Base-by-base conservation (phyloP, 2,888 invertebrate genomes). In the Bellardia bayeri region DNA sequence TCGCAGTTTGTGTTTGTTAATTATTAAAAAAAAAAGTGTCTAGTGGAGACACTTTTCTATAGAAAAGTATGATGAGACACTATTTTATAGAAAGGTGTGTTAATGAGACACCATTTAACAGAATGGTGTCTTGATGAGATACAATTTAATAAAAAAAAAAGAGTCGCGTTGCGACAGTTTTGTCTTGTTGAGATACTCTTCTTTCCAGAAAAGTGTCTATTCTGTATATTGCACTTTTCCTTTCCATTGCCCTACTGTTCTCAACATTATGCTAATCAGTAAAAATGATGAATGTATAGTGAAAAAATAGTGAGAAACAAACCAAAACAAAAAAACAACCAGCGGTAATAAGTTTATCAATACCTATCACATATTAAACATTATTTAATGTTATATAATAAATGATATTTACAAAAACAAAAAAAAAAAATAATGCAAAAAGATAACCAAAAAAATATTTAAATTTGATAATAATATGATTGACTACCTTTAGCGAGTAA, bases 401-500 rank as follows among this genome's bases (percentile, higher is more conserved):
- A 72, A 78, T 78, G 56, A 87, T 82, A 85, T 85, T 85, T 85
- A 11, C 56, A 76, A 78, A 75, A 76, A 42, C 49, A 63, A 66
- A 33, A 63, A 40, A 54, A 78, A 81, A n/a, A 30, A 16, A 23
- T 23, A 23, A 23, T 23, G 23, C 23, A 69, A 61, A 11, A 61
- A 68, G 75, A 40, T 74, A 85, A 30, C 16, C 37, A 45, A 40
- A 40, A 49, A 71, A 30, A 49, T 66, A 82, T 87, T 87, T 85
- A 82, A 85, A 85, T 85, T 87, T 87, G 82, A 87, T 87, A 87
- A 82, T 87, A 87, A 87, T 85, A 85, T 87, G 87, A 87, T 87
- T 87, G 87, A 87, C 87, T 87, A 87, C 85, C 87, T 87, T 85
- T 81, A 75, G 85, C 75, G 63, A 85, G 85, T 85, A 85, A 85